Conservation (phyloP, 92 coral and sea anemone genomes). For the Parazoanthus atlanticus region DNA sequence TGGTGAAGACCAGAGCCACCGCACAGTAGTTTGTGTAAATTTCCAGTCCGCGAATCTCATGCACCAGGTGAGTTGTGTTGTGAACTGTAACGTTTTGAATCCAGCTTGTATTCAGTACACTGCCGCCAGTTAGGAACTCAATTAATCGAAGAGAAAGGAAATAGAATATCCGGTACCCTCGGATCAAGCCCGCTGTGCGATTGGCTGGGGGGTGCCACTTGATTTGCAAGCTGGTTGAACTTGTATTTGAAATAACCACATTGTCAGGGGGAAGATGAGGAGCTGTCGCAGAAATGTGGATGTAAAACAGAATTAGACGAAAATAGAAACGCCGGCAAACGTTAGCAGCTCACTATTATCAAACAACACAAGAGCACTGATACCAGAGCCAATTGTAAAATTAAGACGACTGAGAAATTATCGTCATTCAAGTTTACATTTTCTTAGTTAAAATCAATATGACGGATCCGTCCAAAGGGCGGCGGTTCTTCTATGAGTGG, state of each 20-base stretch:
- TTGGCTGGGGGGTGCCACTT: not conserved
- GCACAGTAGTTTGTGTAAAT: slow-evolving; percentile 15
- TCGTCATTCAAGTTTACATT: no score
- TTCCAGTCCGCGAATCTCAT: slow-evolving; percentile 4
- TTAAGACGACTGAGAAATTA: no score
- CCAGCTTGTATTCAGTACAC: not conserved
- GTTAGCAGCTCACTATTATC: not conserved
- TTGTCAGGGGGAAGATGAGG: slow-evolving; percentile 22
- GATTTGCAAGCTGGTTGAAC: slow-evolving; percentile 23
- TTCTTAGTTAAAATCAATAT: no score
- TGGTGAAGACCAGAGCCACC: not conserved
- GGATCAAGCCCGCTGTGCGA: slow-evolving; percentile 11
- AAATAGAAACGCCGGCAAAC: not conserved
- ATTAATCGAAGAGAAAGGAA: not conserved
- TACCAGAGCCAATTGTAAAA: no score
- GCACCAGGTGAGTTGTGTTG: not conserved
- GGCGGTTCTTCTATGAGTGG: not conserved
- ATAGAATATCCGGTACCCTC: slow-evolving; percentile 18
- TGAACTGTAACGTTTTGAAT: not conserved
- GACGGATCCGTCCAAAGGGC: no score
- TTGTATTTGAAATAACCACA: not conserved
- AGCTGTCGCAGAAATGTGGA: not conserved
- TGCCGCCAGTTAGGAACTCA: not conserved
- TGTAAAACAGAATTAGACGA: not conserved
- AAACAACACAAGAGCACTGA: no score